Evolutionary conservation across 1,140 invertebrate genomes (phyloP).

Genomic region (Calephelis virginiensis): DNA sequence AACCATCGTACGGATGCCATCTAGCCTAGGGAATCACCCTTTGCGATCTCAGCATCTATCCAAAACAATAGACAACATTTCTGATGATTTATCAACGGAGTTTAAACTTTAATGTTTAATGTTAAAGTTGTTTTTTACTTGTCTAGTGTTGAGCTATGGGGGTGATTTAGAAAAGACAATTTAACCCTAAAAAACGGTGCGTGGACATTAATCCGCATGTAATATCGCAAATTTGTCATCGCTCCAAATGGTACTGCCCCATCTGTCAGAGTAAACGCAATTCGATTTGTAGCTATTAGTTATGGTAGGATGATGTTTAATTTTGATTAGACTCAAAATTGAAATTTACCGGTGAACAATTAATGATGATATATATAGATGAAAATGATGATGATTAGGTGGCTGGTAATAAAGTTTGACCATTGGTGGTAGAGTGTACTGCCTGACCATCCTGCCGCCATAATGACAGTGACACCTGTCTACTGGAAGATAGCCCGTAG

Average conservation of each 20-base stretch:
- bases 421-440: too few species aligned
- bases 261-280: conserved; percentile 66
- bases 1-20: conserved; percentile 75
- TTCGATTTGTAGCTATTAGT: conserved; percentile 67
- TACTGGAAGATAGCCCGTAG: too few species aligned
- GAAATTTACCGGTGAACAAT: background rate
- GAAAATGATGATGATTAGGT: too few species aligned
- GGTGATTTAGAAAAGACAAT: conserved; percentile 74
- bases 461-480: too few species aligned
- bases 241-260: conserved; percentile 50
- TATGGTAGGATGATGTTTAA: conserved; percentile 41
- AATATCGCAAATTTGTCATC: conserved; percentile 78
- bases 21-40: conserved; percentile 74
- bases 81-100: conserved; percentile 18
- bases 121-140: conserved; percentile 30
- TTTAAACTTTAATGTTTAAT: conserved; percentile 29
- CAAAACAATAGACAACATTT: conserved; percentile 51
- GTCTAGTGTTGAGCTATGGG: conserved; percentile 29
- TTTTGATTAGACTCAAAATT: conserved; percentile 41
- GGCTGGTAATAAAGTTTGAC: too few species aligned
- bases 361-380: too few species aligned
- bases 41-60: conserved; percentile 58
- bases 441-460: too few species aligned
- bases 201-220: conserved; percentile 76
- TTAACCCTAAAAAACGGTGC: conserved; percentile 77